These are phyloP conservation scores for Pheosia tremula DNA, from an alignment of 2,888 invertebrate species.

Conservation along the genomic window DNA sequence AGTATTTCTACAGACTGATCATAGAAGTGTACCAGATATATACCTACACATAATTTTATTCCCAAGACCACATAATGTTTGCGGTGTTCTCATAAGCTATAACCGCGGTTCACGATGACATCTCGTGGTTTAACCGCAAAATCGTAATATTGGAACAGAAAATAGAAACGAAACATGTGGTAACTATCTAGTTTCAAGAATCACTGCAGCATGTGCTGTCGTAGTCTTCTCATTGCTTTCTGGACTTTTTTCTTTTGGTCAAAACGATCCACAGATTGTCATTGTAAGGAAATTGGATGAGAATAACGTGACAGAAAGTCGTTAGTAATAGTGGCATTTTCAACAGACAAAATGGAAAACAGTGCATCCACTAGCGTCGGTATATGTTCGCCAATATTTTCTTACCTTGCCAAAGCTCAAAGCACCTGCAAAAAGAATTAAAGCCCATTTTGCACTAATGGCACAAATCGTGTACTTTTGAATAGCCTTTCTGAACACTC, in stretches of 20 bases:
- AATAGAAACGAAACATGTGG: slow-evolving; percentile 48
- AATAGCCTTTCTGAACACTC: background rate
- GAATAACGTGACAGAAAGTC: background rate
- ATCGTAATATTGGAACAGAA: slow-evolving; percentile 47
- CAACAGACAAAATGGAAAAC: slow-evolving; percentile 12
- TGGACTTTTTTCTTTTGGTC: no score
- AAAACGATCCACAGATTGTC: no score
- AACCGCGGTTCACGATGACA: slow-evolving; percentile 25
- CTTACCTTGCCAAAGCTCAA: slow-evolving; percentile 19
- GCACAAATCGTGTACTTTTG: background rate
- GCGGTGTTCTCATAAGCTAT: slow-evolving; percentile 32
- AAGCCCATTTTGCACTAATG: background rate
- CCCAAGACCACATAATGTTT: slow-evolving; percentile 15
- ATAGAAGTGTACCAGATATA: background rate
- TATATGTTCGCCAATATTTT: slow-evolving; percentile 18
- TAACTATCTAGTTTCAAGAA: slow-evolving; percentile 31
- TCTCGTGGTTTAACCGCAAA: slow-evolving; percentile 29
- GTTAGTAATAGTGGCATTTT: background rate
- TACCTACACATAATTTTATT: slow-evolving; percentile 5
- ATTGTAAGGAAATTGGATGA: background rate
- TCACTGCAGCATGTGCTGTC: slow-evolving; percentile 11
- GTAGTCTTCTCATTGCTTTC: slow-evolving; percentile 5
- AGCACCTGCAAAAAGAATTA: slow-evolving; percentile 10
- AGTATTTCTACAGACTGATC: slow-evolving; percentile 10
- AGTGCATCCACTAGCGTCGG: slow-evolving; percentile 11